Conservation (phyloP, 1,140 invertebrate species). For the Probaryconus sp. region DNA sequence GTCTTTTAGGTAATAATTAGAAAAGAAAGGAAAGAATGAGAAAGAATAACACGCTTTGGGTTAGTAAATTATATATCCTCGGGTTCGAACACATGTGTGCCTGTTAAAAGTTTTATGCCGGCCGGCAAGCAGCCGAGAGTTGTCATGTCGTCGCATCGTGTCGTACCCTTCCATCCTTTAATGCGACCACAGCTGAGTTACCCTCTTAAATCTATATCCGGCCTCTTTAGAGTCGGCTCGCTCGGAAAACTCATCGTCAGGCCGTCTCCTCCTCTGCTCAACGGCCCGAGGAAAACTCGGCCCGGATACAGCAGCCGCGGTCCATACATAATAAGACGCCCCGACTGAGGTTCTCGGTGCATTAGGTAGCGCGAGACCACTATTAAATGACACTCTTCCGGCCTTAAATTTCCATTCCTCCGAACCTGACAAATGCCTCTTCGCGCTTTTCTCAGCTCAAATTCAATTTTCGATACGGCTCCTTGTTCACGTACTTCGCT, state of each 20-base stretch:
- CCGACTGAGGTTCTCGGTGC: slow-evolving; percentile 5
- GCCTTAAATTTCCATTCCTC: no score
- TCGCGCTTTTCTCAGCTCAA: no score
- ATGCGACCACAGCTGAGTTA: slow-evolving; percentile 22
- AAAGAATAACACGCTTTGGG: slow-evolving; percentile 6
- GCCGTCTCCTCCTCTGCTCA: no score
- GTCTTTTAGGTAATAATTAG: slow-evolving; percentile 1
- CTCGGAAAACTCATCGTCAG: slow-evolving; percentile 15
- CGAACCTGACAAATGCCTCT: no score
- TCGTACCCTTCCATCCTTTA: slow-evolving; percentile 26
- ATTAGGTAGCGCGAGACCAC: slow-evolving; percentile 9
- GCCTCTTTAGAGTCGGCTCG: background rate
- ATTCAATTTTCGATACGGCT: no score
- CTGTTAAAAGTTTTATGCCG: slow-evolving; percentile 34
- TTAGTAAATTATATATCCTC: slow-evolving; percentile 35
- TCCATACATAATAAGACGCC: no score
- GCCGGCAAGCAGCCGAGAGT: slow-evolving; percentile 4
- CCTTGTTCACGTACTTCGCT: no score
- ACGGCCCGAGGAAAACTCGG: slow-evolving; percentile 24
- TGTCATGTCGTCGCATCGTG: slow-evolving; percentile 1
- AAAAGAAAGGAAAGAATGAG: background rate
- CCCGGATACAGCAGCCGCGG: slow-evolving; percentile 24
- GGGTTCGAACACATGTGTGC: slow-evolving; percentile 33
- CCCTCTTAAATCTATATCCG: slow-evolving; percentile 18
- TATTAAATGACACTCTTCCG: no score